Percentiles rank a stretch among this genome's conserved stretches.
phyloP scores from a whole-genome alignment of 2,797 vertebrate species.

The Gymnoscopelus braueri region DNA sequence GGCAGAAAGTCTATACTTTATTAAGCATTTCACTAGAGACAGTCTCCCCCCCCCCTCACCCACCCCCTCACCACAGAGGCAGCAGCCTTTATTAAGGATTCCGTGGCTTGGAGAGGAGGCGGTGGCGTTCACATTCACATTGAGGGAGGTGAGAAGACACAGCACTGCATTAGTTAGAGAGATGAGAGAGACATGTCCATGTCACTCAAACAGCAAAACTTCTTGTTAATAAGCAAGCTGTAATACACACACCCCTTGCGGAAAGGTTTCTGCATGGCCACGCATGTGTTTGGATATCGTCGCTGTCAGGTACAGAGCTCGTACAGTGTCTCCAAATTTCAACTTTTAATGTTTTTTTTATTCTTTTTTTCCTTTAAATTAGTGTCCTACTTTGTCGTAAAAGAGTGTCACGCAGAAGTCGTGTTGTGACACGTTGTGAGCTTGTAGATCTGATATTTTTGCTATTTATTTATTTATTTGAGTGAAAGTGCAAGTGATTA shows the following conservation, averaged over 20 bases:
- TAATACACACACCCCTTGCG: slow-evolving; percentile 22
- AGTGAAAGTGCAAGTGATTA: too few relatives aligned
- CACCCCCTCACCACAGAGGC: slow-evolving; percentile 70
- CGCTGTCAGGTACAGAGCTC: too few relatives aligned
- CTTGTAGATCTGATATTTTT: too few relatives aligned
- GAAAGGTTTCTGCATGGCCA: slow-evolving; percentile 2
- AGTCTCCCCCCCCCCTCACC: slow-evolving; percentile 10
- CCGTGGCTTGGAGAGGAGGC: slow-evolving; percentile 68
- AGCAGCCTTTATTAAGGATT: slow-evolving; percentile 81
- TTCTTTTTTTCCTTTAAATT: too few relatives aligned
- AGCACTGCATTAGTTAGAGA: slow-evolving; percentile 66
- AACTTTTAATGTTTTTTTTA: too few relatives aligned
- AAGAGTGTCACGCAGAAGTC: too few relatives aligned
- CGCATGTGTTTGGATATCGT: too few relatives aligned
- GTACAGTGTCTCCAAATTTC: too few relatives aligned
- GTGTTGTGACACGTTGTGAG: too few relatives aligned
- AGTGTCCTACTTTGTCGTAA: too few relatives aligned
- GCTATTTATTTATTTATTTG: too few relatives aligned
- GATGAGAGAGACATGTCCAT: slow-evolving; percentile 71
- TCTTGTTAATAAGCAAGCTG: slow-evolving; percentile 61
- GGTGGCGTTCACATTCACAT: slow-evolving; percentile 76
- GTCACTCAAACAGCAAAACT: slow-evolving; percentile 74
- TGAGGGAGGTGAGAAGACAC: slow-evolving; percentile 70
- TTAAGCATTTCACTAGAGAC: slow-evolving; percentile 81
- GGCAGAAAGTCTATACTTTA: slow-evolving; percentile 79